Conservation (phyloP, 1,140 invertebrate genomes). For the Halyomorpha halys region DNA sequence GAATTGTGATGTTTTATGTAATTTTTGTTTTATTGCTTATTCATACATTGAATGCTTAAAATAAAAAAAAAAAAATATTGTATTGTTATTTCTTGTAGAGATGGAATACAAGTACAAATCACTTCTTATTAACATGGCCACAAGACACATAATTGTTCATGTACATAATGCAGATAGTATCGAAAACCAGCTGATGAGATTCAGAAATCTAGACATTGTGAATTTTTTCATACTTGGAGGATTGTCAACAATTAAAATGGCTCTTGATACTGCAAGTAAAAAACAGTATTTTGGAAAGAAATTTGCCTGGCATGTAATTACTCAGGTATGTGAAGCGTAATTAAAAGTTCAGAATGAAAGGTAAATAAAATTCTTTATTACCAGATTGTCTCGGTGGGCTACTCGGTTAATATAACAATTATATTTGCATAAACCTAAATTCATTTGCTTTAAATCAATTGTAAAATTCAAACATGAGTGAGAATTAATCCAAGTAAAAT, state of each 20-base stretch:
- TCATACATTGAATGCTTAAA: no score
- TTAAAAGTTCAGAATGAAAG: no score
- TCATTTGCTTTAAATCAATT: no score
- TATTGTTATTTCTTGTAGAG: constrained; percentile 40
- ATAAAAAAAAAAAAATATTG: no score
- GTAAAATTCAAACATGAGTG: no score
- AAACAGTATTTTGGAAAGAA: constrained; percentile 41
- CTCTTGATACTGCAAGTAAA: constrained; percentile 46
- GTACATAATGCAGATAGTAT: constrained; percentile 44
- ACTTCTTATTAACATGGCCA: constrained; percentile 73
- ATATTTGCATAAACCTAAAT: no score
- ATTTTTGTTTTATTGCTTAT: no score
- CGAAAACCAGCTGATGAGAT: constrained; percentile 52
- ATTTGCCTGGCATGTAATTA: constrained; percentile 51
- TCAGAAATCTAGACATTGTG: constrained; percentile 72
- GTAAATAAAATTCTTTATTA: no score
- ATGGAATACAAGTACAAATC: constrained; percentile 91
- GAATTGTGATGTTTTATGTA: no score
- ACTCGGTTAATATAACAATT: no score
- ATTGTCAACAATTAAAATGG: constrained; percentile 52
- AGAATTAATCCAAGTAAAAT: no score
- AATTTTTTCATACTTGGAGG: constrained; percentile 76
- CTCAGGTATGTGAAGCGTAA: constrained; percentile 36
- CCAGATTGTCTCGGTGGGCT: no score
- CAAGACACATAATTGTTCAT: constrained; percentile 67